A percentile compares a stretch with the other conserved stretches of the same genome.
These are phyloP conservation scores for Selenia dentaria DNA, from an alignment of 2,888 invertebrate species.

Conservation along the genomic window DNA sequence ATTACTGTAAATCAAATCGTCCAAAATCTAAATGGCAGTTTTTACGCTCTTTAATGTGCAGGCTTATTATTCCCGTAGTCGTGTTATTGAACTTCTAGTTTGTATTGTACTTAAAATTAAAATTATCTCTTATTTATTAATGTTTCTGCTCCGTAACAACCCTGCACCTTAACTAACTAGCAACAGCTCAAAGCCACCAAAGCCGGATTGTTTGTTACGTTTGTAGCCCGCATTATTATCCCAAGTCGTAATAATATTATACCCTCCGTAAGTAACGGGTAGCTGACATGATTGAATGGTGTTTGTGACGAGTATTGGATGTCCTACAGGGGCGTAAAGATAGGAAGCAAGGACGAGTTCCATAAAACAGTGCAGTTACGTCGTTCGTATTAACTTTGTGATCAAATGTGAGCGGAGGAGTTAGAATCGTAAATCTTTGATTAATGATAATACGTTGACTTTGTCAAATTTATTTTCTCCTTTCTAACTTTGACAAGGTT, in stretches of 20 bases:
- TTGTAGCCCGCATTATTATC: too few species aligned
- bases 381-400: constrained; percentile 18
- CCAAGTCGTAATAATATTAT: not conserved
- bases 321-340: constrained; percentile 20
- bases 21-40: too few species aligned
- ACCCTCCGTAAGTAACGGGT: constrained; percentile 4
- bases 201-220: not conserved
- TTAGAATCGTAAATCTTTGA: constrained; percentile 12
- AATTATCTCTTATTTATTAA: too few species aligned
- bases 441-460: constrained; percentile 8
- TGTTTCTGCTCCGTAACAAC: too few species aligned
- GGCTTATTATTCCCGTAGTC: too few species aligned
- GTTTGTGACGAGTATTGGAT: constrained; percentile 17
- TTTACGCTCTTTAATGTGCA: too few species aligned
- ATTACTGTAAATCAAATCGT: too few species aligned
- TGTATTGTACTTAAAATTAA: too few species aligned
- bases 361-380: constrained; percentile 21
- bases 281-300: constrained; percentile 19
- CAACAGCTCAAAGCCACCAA: too few species aligned
- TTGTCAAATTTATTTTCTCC: constrained; percentile 6
- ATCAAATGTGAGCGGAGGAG: constrained; percentile 14
- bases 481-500: too few species aligned
- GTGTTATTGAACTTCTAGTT: too few species aligned
- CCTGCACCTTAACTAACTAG: too few species aligned
- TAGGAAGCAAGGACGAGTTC: constrained; percentile 12